These are phyloP conservation scores for fruit fly (Drosophila melanogaster) DNA, from an alignment of 1,140 invertebrate genomes.

Conservation along the genomic window Release_6_plus_ISO1_MT NT_033777.3:29375501-29376000, in stretches of 20 bases:
- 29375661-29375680: conserved; percentile 76
- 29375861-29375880: conserved; percentile 34
- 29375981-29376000: conserved; percentile 23
- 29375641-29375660: conserved; percentile 84
- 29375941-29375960: conserved; percentile 43
- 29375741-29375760: conserved; percentile 61
- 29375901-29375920: conserved; percentile 17
- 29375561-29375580: conserved; percentile 30
- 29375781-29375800: conserved; percentile 34
- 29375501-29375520: conserved; percentile 70
- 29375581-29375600: conserved; percentile 38
- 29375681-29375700: conserved; percentile 26
- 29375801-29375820: conserved; percentile 67
- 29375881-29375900: conserved; percentile 12
- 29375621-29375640: conserved; percentile 83
- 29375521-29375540: conserved; percentile 79
- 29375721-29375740: conserved; percentile 80
- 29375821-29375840: conserved; percentile 66
- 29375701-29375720: conserved; percentile 78
- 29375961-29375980: conserved; percentile 58
- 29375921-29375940: conserved; percentile 29
- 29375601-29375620: conserved; percentile 72
- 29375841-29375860: conserved; percentile 56
- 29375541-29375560: conserved; percentile 73
- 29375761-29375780: conserved; percentile 31